Evolutionary conservation across 2,888 invertebrate species (phyloP).

Genomic region (Stenchaetothrips biformis): DNA sequence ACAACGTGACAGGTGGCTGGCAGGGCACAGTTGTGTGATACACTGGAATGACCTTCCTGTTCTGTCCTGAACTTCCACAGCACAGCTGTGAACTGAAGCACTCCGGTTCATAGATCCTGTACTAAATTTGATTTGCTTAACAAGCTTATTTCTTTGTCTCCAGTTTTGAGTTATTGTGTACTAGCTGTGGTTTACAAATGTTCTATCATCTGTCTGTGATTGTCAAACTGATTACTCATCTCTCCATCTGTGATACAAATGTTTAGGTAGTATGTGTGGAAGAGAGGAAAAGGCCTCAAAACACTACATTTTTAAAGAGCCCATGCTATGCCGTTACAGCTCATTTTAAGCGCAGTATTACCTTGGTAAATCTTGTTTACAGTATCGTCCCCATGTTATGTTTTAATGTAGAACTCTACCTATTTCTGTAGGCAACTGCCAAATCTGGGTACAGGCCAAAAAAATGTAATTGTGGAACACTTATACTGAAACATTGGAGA

Average conservation of each 20-base stretch:
- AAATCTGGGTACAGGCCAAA: conserved; percentile 3
- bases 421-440: conserved; percentile 7
- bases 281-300: conserved; percentile 20
- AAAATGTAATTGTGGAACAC: neutral
- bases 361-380: conserved; percentile 15
- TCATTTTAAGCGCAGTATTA: conserved; percentile 6
- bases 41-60: neutral
- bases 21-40: neutral
- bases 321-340: conserved; percentile 8
- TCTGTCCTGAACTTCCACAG: neutral
- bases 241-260: conserved; percentile 25
- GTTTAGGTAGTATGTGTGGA: conserved; percentile 23
- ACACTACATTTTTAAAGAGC: conserved; percentile 2
- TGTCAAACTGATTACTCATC: conserved; percentile 25
- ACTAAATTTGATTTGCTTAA: neutral
- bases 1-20: neutral
- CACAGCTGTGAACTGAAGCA: neutral
- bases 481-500: conserved; percentile 19
- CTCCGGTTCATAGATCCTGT: neutral
- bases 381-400: neutral
- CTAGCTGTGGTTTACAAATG: conserved; percentile 19
- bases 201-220: conserved; percentile 25
- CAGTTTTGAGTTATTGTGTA: neutral
- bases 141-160: conserved; percentile 9
- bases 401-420: neutral